Percentiles rank a stretch among this genome's conserved stretches.
Evolutionary conservation across 1,140 invertebrate genomes (phyloP).

Genomic region (Calephelis nemesis): DNA sequence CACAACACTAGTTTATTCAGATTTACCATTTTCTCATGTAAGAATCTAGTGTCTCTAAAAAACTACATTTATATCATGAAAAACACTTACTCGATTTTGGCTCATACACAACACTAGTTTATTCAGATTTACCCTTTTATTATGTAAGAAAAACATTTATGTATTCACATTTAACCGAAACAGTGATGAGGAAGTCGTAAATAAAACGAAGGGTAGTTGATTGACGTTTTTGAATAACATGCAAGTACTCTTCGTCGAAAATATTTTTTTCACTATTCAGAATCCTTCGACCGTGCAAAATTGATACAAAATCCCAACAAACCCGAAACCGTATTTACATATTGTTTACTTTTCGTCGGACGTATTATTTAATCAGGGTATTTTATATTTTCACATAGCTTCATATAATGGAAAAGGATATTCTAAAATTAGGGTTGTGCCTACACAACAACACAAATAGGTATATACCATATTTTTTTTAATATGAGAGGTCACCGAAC

Average conservation of each 20-base stretch:
- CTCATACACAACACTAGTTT: too few species aligned
- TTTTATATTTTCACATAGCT: background rate
- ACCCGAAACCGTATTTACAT: slow-evolving; percentile 54
- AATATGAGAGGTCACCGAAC: too few species aligned
- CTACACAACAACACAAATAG: too few species aligned
- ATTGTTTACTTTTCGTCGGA: slow-evolving; percentile 41
- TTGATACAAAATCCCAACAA: slow-evolving; percentile 61
- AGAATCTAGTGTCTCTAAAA: too few species aligned
- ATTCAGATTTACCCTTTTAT: too few species aligned
- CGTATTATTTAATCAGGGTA: slow-evolving; percentile 26
- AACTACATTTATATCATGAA: too few species aligned
- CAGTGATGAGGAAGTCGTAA: slow-evolving; percentile 30
- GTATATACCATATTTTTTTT: too few species aligned
- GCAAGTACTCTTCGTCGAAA: slow-evolving; percentile 63
- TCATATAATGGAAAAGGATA: background rate
- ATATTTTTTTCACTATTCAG: slow-evolving; percentile 48
- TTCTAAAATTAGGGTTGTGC: too few species aligned
- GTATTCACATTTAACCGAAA: background rate
- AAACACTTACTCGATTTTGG: too few species aligned
- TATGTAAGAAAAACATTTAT: too few species aligned
- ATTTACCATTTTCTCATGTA: too few species aligned
- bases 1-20: too few species aligned
- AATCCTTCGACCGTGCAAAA: slow-evolving; percentile 50
- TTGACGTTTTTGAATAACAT: slow-evolving; percentile 58
- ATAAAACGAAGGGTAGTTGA: slow-evolving; percentile 57